Percentiles rank a stretch among this genome's conserved stretches.
These are phyloP conservation scores for Drosophila subsilvestris DNA, from an alignment of 2,888 invertebrate species.

Conservation along the genomic window DNA sequence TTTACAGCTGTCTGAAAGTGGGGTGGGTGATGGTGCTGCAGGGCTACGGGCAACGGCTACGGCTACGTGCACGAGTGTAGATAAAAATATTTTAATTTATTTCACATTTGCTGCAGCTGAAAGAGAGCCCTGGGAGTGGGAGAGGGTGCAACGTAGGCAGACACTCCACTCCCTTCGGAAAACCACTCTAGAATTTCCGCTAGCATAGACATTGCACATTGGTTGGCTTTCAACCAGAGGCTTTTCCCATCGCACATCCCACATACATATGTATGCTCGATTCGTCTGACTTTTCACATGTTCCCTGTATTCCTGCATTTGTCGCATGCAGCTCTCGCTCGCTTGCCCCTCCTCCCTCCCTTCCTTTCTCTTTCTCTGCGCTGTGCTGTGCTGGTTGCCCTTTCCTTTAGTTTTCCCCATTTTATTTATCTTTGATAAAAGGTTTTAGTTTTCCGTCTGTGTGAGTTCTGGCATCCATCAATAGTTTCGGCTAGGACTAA, in stretches of 20 bases:
- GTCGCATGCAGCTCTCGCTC: constrained; percentile 57
- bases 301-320: constrained; percentile 49
- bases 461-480: constrained; percentile 48
- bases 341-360: constrained; percentile 7
- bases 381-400: constrained; percentile 6
- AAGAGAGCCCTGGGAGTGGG: not conserved
- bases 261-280: constrained; percentile 43
- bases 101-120: constrained; percentile 71
- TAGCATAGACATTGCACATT: constrained; percentile 58
- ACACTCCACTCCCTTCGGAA: constrained; percentile 15
- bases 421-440: constrained; percentile 79
- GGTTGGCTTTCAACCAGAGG: constrained; percentile 42
- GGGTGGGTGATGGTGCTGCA: constrained; percentile 50
- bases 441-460: constrained; percentile 67
- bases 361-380: constrained; percentile 10
- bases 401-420: constrained; percentile 48
- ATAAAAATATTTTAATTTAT: constrained; percentile 77
- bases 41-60: constrained; percentile 20
- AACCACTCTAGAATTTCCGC: constrained; percentile 1
- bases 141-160: constrained; percentile 5
- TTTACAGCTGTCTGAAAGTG: constrained; percentile 57
- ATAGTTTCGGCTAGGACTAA: constrained; percentile 66
- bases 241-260: constrained; percentile 19
- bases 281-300: constrained; percentile 25
- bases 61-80: constrained; percentile 74